Base-by-base conservation (phyloP, 2,113 vertebrate species). In the Pangasianodon gigas region DNA sequence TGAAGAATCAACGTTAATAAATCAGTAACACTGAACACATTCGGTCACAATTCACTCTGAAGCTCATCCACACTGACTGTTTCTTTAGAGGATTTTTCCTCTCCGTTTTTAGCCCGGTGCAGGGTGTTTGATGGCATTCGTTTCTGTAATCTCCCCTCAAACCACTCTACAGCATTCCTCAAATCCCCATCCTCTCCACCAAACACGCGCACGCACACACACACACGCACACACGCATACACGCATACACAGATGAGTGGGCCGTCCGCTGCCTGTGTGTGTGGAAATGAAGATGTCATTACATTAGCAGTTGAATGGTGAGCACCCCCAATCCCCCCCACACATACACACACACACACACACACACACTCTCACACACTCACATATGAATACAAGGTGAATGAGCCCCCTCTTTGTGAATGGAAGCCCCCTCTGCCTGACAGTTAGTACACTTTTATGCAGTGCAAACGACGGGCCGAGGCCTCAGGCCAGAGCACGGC, bases 221-320 rank as follows among this genome's bases (percentile, higher is more conserved):
- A 54, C 51, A 52, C 77, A 86, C 81, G 71, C 8, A 80, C 86
- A 16, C 44, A 37, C 85, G n/a, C 18, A 54, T 41, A 52, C 77
- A 86, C 44, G n/a, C 85, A 41, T 26, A 54, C 51, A 52, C 77
- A 86, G 52, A 74, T 81, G 69, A 41, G 93, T 90, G 90, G 93
- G 94, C 93, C 94, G 92, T 96, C 88, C 48, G 95, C 95, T 96
- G 95, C 92, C 93, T 94, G 94, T 93, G 95, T 93, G 93, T 94
- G 89, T 93, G 94, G 94, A 96, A 96, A 96, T 95, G 95, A 95
- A 96, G 95, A 95, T 96, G 95, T 94, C 96, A 94, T 96, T 96
- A 96, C 96, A 96, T 96, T 97, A 96, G 95, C 96, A 97, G 95
- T 89, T 96, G 95, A 97, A 97, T 96, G 93, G 95, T 24, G 32